phyloP scores from a whole-genome alignment of 2,888 invertebrate species.

The Caenorhabditis zanzibari region DNA sequence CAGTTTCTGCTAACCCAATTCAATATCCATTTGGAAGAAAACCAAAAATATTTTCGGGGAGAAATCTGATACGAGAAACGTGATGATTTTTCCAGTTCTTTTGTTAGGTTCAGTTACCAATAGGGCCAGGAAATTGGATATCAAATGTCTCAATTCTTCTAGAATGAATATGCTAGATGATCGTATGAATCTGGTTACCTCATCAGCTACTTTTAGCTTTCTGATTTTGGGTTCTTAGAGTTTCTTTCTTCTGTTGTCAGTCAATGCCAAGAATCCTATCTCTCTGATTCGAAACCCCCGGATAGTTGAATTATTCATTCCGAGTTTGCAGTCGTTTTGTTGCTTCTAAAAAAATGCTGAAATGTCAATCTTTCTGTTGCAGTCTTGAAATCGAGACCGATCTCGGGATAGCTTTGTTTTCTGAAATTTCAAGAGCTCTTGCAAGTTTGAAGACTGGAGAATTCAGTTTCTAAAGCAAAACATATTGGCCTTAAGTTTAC shows the following conservation, averaged over 20 bases:
- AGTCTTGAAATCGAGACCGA: not conserved
- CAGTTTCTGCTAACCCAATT: not conserved
- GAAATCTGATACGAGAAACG: conserved; percentile 20
- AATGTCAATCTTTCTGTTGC: not conserved
- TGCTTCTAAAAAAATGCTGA: not conserved
- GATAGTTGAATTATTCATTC: conserved; percentile 18
- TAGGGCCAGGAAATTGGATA: conserved; percentile 40
- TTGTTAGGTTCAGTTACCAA: conserved; percentile 5
- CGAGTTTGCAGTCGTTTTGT: not conserved
- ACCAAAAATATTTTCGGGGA: conserved; percentile 18
- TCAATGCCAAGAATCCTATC: not conserved
- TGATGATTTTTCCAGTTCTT: not conserved
- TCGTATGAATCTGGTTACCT: conserved; percentile 9
- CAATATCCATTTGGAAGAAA: not conserved
- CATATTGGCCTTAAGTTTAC: too few species aligned
- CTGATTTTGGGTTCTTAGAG: not conserved
- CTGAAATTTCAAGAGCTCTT: not conserved
- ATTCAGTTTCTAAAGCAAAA: too few species aligned
- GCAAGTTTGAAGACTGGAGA: too few species aligned
- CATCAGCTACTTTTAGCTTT: not conserved
- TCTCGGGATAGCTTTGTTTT: not conserved
- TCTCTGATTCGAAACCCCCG: not conserved
- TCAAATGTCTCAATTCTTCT: conserved; percentile 41
- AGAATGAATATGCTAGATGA: conserved; percentile 27
- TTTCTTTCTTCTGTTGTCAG: not conserved